phyloP scores from a whole-genome alignment of 30 jellyfish, hydroid and myxozoan species.

The Aurelia aurita region DNA sequence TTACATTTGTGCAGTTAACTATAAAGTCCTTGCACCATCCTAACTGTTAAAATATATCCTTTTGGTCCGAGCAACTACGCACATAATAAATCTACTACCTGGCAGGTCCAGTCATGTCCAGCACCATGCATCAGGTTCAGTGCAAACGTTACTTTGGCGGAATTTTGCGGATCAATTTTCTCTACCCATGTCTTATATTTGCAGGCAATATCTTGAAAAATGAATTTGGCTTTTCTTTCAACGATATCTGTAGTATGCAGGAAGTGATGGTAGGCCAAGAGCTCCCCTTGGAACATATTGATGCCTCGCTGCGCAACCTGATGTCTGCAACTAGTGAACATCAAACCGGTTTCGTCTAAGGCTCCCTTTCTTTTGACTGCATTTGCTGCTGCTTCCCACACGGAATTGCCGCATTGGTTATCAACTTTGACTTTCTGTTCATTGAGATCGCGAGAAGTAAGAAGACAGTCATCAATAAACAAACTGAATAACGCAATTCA shows the following conservation, averaged over 20 bases:
- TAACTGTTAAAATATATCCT: no score
- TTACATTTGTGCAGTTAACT: no score
- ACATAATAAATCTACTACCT: not conserved
- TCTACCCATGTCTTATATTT: constrained; percentile 9
- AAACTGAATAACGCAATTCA: no score
- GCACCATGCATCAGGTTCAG: constrained; percentile 7
- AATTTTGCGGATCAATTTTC: not conserved
- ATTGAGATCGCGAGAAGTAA: no score
- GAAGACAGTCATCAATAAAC: no score
- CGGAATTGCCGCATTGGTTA: constrained; percentile 9
- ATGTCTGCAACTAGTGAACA: constrained; percentile 3
- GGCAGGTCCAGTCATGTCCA: constrained; percentile 21
- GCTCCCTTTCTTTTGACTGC: not conserved
- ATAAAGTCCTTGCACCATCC: no score
- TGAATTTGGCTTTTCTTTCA: not conserved
- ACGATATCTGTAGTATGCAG: not conserved
- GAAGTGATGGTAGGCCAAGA: not conserved
- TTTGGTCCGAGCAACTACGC: no score
- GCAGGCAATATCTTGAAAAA: constrained; percentile 8
- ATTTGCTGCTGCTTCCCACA: constrained; percentile 34
- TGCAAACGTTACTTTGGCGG: constrained; percentile 11
- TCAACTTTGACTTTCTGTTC: constrained; percentile 3
- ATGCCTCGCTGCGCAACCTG: constrained; percentile 9
- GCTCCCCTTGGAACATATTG: constrained; percentile 33
- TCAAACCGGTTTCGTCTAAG: constrained; percentile 9